Evolutionary conservation across 2,888 invertebrate genomes (phyloP), one percentile per base, ranked within the genome.

Genomic region (Phragmatobia fuliginosa): DNA sequence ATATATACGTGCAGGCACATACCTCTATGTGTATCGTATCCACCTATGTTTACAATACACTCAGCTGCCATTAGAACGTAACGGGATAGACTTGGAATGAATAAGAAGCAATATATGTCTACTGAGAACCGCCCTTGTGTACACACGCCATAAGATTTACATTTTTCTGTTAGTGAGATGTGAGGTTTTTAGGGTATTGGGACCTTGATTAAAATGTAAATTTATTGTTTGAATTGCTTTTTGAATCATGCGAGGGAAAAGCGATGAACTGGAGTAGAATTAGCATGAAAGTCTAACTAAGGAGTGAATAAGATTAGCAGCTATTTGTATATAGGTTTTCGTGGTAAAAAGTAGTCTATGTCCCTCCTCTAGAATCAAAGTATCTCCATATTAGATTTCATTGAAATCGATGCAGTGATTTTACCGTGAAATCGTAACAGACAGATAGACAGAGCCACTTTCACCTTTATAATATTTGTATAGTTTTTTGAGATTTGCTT

Each of bases 51-150:
- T 72, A 80, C 73, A 76, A 74, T 71, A 79, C 81, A 80, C 81
- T 81, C 78, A 74, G 81, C 74, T 76, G 73, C 80, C 79, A 80
- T 80, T 80, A 80, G 69, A 72, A 78, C 74, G 80, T 70, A 80
- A 75, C 79, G 81, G 73, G 67, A 80, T 77, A 76, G 77, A 78
- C 70, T 79, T 3, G 73, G 70, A 71, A 74, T 75, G 81, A 79
- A 81, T 80, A 80, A 77, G 79, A 62, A 81, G 76, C 86, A 82
- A 85, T 85, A 81, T 81, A 80, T 81, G 83, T 82, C 81, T 81
- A 78, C 77, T 77, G 79, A 80, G 67, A 68, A 77, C 71, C 77
- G 69, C 74, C 72, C 71, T 69, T 71, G 77, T 77, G 71, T 79
- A 71, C 73, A 63, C 56, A 64, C 52, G 58, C 72, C 71, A 71